These are phyloP conservation scores for Conus canariensis DNA, from an alignment of 2,888 invertebrate species.

Conservation along the genomic window DNA sequence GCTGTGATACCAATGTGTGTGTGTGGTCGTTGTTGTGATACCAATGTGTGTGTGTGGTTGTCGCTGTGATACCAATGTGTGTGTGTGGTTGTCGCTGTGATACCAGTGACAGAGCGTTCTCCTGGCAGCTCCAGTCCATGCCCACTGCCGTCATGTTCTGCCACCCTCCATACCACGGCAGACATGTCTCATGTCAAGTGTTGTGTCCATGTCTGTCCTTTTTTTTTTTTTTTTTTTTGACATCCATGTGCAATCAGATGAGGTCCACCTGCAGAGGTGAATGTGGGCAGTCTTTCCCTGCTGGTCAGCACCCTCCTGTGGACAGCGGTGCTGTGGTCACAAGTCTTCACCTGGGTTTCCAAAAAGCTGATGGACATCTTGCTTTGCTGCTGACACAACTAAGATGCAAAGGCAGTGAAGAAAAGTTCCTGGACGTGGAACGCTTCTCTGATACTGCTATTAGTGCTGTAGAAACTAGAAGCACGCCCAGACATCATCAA, in stretches of 20 bases:
- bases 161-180: conserved; percentile 13
- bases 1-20: neutral
- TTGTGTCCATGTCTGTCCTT: too few species aligned
- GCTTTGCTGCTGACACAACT: too few species aligned
- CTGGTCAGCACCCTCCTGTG: too few species aligned
- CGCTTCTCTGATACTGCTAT: too few species aligned
- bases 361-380: neutral
- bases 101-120: neutral
- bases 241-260: neutral
- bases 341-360: neutral
- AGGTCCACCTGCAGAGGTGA: too few species aligned
- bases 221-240: neutral
- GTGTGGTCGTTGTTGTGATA: neutral
- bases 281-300: too few species aligned
- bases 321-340: neutral
- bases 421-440: too few species aligned
- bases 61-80: neutral
- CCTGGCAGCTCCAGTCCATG: neutral
- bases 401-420: too few species aligned
- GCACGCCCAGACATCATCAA: too few species aligned
- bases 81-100: neutral
- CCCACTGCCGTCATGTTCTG: neutral
- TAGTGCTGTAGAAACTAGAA: too few species aligned
- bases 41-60: neutral
- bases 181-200: neutral